Base-by-base conservation (phyloP, 2,888 invertebrate genomes). In the Leptopilina myrica region DNA sequence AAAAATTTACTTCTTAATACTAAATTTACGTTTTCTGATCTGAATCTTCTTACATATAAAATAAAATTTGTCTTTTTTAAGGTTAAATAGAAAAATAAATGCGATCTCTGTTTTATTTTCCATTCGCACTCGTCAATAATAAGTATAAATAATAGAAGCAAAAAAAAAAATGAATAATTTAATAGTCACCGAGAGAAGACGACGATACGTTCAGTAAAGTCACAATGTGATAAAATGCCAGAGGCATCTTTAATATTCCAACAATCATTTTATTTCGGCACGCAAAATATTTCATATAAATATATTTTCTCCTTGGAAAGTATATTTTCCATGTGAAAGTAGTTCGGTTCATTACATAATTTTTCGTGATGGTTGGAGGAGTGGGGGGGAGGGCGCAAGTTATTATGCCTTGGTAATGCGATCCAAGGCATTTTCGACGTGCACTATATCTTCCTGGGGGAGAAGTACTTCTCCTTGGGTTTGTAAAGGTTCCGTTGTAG, bases 401-500 rank as follows among this genome's bases (percentile, higher is more conserved):
- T 73, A 73, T 59, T 73, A 73, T 73, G 73, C 56, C 56, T 49
- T 73, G 56, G 73, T 73, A 73, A 73, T 73, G 73, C 56, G 73
- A 73, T 59, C 56, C 40, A 73, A n/a, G 56, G 56, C 11, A 53
- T 73, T 73, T 73, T 73, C 73, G 73, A 73, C 33, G 56, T 56
- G 56, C 73, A 56, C 53, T 73, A 73, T 73, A 73, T 73, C 73
- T 73, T 73, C 26, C 73, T 26, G 53, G 53, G 56, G 73, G 53
- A 73, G 73, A 73, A 73, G 73, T 73, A 73, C 73, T 73, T 73
- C 73, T 56, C 33, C 73, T 33, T 73, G 56, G 73, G 73, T 73
- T 73, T 59, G 73, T 73, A 73, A 73, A 56, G 73, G 73, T 73
- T 73, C 73, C 73, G 33, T 56, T 73, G 73, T 73, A 73, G 73